A percentile compares a stretch with the other conserved stretches of the same genome.
phyloP scores from a whole-genome alignment of 2,113 vertebrate species.

The Gopherus flavomarginatus region DNA sequence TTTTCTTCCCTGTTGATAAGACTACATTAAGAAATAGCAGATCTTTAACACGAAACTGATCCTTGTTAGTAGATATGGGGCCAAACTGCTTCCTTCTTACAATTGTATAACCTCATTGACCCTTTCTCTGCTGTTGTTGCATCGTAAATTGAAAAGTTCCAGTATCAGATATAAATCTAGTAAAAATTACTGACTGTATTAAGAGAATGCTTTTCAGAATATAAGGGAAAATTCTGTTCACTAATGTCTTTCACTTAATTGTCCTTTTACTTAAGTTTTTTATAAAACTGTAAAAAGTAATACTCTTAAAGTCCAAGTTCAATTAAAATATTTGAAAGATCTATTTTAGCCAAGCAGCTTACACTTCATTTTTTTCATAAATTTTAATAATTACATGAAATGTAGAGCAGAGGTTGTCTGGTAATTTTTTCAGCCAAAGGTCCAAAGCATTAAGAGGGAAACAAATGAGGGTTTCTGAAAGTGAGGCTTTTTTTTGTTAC shows the following conservation, averaged over 20 bases:
- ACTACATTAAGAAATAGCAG: background rate
- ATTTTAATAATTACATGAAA: fast-evolving
- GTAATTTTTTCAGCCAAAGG: background rate
- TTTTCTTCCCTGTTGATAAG: background rate
- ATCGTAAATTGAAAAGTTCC: background rate
- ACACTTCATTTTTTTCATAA: background rate
- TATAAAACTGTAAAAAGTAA: background rate
- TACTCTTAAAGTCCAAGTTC: background rate
- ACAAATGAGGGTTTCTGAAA: fast-evolving
- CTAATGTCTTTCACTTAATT: background rate
- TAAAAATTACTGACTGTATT: background rate
- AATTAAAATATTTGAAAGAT: background rate
- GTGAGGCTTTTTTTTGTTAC: background rate
- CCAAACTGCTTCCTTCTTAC: background rate
- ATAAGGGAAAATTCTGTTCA: background rate
- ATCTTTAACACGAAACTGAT: background rate
- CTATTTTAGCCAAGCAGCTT: background rate
- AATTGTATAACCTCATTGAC: background rate
- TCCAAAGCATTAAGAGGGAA: background rate
- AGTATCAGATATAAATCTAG: background rate
- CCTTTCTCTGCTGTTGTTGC: background rate
- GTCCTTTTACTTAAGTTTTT: background rate
- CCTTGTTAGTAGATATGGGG: background rate
- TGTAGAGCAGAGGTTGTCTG: fast-evolving
- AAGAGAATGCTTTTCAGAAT: background rate